Evolutionary conservation across 2,797 vertebrate species (phyloP), one percentile per base, ranked within the genome.

Genomic region (Heliangelus exortis): DNA sequence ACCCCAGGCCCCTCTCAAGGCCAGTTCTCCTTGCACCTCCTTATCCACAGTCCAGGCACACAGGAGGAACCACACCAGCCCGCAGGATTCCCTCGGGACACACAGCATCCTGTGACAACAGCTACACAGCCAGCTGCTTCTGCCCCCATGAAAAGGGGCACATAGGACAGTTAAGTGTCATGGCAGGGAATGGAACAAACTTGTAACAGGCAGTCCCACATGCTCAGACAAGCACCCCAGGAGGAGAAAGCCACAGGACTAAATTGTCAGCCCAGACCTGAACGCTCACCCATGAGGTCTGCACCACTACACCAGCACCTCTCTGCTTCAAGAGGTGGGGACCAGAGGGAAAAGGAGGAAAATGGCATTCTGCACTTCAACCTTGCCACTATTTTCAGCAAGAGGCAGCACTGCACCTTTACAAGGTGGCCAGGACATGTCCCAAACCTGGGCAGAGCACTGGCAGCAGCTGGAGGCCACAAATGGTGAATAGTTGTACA

Each of bases 141-240:
- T 62, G 53, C 43, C 29, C 67, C 76, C 39, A 3, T 5, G 15
- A 63, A 1, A 39, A 25, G 71, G 25, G 55, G 61, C 47, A 68
- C 26, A 33, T 1, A 0, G 63, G n/a, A 62, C 57, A 59, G 26
- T 26, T 67, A 84, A 74, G 80, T 6, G 7, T 55, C 55, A 47
- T 0, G 0, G 72, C 41, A 39, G 26, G 45, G 11, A 33, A 29
- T 7, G 6, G 23, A 10, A 23, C 80, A 92, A 62, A 77, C n/a
- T 36, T 34, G 0, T 16, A 26, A 25, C 2, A 1, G 53, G 63
- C 65, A 59, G 76, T 26, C 39, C 75, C 31, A 8, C 1, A 3
- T 50, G 63, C 76, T 71, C 61, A 34, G 36, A 43, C 22, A 90
- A 31, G 45, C 57, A 87, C 48, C 33, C 26, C 54, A 50, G 58